phyloP scores from a whole-genome alignment of 2,797 vertebrate species.

The Alauda arvensis region DNA sequence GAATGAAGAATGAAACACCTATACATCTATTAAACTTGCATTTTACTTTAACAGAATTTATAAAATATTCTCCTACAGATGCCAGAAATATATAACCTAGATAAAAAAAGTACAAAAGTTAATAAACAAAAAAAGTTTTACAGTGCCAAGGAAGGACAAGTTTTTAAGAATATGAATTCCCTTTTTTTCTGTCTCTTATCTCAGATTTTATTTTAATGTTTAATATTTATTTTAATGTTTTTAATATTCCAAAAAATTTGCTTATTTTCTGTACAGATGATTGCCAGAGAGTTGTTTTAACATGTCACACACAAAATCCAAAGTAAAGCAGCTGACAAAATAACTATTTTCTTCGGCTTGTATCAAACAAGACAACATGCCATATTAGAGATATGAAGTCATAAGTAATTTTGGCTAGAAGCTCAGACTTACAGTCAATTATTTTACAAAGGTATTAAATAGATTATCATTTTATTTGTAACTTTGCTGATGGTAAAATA shows the following conservation, averaged over 20 bases:
- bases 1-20: background rate
- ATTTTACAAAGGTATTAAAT: background rate
- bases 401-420: background rate
- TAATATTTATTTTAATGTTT: background rate
- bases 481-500: background rate
- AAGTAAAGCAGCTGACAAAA: background rate
- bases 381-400: background rate
- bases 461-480: background rate
- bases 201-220: background rate
- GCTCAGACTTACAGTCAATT: background rate
- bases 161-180: background rate
- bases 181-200: background rate
- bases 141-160: background rate
- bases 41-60: background rate
- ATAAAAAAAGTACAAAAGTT: background rate
- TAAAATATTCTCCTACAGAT: background rate
- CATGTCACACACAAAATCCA: background rate
- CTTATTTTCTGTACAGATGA: background rate
- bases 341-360: background rate
- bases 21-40: background rate
- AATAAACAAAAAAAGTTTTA: background rate
- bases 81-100: background rate
- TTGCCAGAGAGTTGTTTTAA: background rate
- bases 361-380: background rate
- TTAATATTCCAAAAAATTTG: background rate